phyloP scores from a whole-genome alignment of 2,113 vertebrate species.

The Orthonyx spaldingii region DNA sequence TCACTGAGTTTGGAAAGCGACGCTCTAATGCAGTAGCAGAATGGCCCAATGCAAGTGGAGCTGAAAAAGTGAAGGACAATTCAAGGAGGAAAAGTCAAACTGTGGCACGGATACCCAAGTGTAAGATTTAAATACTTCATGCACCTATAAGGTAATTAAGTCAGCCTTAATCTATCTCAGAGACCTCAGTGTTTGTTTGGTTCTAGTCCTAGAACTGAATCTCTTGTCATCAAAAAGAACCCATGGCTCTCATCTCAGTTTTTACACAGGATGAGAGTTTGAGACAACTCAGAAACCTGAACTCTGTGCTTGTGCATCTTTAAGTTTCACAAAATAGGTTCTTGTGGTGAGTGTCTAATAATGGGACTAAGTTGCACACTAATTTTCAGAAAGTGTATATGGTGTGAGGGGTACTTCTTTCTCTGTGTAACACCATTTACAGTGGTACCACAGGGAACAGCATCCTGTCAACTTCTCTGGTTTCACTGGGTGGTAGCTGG shows the following conservation, averaged over 20 bases:
- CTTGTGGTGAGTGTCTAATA: not conserved
- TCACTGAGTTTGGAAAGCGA: not conserved
- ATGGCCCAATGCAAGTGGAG: not conserved
- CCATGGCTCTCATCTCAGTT: not conserved
- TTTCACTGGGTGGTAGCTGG: not conserved
- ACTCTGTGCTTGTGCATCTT: not conserved
- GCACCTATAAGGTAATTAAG: not conserved
- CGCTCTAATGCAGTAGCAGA: not conserved
- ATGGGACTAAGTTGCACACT: not conserved
- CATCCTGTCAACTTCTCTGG: not conserved
- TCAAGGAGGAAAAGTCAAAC: not conserved
- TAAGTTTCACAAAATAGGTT: not conserved
- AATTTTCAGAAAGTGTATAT: not conserved
- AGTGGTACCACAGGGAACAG: not conserved
- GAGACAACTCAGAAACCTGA: not conserved
- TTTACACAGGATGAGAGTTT: not conserved
- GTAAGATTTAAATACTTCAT: not conserved
- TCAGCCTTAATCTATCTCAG: not conserved
- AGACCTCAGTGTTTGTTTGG: not conserved
- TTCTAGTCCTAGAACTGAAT: not conserved
- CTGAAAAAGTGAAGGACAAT: not conserved
- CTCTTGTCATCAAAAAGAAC: not conserved
- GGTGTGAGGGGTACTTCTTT: not conserved
- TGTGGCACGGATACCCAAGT: not conserved
- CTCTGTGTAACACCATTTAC: not conserved